These are phyloP conservation scores for Orientallactaga bullata DNA, from an alignment of 2,113 vertebrate species.

Conservation along the genomic window DNA sequence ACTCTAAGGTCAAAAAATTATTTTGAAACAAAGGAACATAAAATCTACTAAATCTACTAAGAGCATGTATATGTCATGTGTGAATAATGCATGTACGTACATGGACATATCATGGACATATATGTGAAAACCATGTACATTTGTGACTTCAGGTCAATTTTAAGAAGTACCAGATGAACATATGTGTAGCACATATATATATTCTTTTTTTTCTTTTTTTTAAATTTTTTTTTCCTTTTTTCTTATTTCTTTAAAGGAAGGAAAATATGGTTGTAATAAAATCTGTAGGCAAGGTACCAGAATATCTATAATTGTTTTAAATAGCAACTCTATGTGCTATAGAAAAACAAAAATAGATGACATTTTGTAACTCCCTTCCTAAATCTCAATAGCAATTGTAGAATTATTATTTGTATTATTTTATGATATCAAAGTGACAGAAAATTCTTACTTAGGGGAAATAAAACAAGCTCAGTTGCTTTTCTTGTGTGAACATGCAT, in stretches of 20 bases:
- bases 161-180: neutral
- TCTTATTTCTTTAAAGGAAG: conserved; percentile 17
- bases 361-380: neutral
- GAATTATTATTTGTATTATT: neutral
- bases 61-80: too few relatives aligned
- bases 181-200: neutral
- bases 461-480: neutral
- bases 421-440: neutral
- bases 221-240: conserved; percentile 24
- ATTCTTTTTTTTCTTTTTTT: too few relatives aligned
- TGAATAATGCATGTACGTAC: neutral
- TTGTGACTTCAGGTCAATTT: neutral
- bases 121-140: too few relatives aligned
- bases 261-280: too few relatives aligned
- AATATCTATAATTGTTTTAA: conserved; percentile 5
- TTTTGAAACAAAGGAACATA: too few relatives aligned
- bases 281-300: too few relatives aligned
- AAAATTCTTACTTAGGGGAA: neutral
- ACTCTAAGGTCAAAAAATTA: conserved; percentile 1
- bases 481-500: neutral
- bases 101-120: neutral
- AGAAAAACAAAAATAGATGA: neutral
- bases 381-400: conserved; percentile 1
- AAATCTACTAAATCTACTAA: too few relatives aligned
- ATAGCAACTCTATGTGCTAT: neutral